These are phyloP conservation scores for Crax fasciolata DNA, from an alignment of 2,797 vertebrate species.

Conservation along the genomic window DNA sequence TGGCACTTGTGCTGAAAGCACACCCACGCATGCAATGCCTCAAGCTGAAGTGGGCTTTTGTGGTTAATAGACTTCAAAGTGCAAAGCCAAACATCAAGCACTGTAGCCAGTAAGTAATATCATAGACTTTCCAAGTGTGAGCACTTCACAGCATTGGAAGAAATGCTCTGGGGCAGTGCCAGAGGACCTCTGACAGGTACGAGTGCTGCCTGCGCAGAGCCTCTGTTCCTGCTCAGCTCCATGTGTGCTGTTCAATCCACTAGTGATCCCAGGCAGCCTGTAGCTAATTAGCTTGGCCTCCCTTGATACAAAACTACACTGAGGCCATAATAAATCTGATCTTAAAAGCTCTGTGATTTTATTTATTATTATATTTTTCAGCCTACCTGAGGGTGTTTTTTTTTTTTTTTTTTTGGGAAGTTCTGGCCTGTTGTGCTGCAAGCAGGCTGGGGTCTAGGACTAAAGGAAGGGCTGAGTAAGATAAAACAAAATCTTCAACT, in stretches of 20 bases:
- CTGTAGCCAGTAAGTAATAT: neutral
- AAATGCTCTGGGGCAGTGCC: neutral
- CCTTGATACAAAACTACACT: neutral
- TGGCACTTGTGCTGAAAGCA: neutral
- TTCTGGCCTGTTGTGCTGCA: neutral
- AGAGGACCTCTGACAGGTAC: accelerated
- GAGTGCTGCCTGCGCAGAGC: neutral
- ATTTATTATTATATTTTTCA: neutral
- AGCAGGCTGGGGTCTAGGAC: neutral
- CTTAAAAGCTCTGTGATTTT: neutral
- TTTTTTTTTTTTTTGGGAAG: neutral
- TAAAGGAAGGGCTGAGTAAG: neutral
- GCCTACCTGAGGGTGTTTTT: neutral
- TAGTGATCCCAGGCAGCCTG: neutral
- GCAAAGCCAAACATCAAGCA: neutral
- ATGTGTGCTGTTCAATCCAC: neutral
- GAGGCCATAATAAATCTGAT: neutral
- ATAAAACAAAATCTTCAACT: neutral
- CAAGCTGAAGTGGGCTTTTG: neutral
- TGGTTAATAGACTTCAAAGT: neutral
- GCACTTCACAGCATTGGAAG: neutral
- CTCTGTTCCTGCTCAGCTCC: neutral
- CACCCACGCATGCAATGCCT: accelerated
- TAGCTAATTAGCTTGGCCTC: neutral
- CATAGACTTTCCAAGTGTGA: neutral